Conservation (phyloP, 2,113 vertebrate species). For the Hippoglossus stenolepis region DNA sequence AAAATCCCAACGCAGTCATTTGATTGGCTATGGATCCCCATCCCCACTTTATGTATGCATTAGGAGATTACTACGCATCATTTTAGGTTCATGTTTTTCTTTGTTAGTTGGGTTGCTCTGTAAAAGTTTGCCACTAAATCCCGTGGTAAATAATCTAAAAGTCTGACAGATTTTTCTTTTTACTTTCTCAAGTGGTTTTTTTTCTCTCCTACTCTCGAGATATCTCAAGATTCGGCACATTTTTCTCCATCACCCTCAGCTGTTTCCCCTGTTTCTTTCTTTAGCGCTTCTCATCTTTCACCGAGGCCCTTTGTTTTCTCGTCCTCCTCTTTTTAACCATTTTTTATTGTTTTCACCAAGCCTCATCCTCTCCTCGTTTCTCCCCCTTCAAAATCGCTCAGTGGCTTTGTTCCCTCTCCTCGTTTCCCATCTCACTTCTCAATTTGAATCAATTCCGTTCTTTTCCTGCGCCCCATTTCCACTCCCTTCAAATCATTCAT, state of each 20-base stretch:
- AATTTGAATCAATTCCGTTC: conserved; percentile 18
- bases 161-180: not conserved
- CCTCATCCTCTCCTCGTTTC: conserved; percentile 7
- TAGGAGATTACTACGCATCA: not conserved
- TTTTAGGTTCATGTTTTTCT: not conserved
- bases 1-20: not conserved
- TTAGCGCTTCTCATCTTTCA: not conserved
- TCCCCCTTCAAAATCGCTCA: not conserved
- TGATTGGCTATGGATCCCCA: not conserved
- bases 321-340: not conserved
- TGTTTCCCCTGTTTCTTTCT: not conserved
- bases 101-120: not conserved
- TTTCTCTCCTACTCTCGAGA: not conserved
- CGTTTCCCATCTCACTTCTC: conserved; percentile 17
- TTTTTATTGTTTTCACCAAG: conserved; percentile 9
- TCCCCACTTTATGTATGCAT: no score
- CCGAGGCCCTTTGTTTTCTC: conserved; percentile 1
- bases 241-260: not conserved
- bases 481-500: conserved; percentile 31
- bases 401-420: conserved; percentile 18
- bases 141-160: not conserved
- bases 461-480: conserved; percentile 20
- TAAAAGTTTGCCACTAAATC: not conserved
- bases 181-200: not conserved
- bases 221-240: not conserved